phyloP scores from a whole-genome alignment of 2,113 vertebrate species.

The Phylloscopus trochiloides region DNA sequence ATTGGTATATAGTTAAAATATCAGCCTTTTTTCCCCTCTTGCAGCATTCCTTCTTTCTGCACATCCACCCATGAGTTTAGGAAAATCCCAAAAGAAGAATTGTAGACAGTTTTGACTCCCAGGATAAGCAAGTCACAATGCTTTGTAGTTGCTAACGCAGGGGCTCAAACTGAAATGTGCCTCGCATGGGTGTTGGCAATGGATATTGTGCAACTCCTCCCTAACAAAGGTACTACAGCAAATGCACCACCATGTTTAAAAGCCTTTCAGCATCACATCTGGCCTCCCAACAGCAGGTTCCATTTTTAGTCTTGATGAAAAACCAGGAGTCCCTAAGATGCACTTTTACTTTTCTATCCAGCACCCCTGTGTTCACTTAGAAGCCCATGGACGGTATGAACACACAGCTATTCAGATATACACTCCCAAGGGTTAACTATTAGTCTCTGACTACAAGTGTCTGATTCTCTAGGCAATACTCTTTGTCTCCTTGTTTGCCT shows the following conservation, averaged over 20 bases:
- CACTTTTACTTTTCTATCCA: not conserved
- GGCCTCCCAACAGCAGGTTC: not conserved
- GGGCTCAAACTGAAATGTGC: not conserved
- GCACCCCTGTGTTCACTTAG: not conserved
- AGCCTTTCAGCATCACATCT: not conserved
- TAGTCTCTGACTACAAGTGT: not conserved
- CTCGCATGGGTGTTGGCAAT: fast-evolving
- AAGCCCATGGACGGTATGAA: not conserved
- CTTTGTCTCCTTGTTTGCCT: not conserved
- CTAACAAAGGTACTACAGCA: fast-evolving
- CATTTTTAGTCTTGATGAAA: not conserved
- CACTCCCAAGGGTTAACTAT: not conserved
- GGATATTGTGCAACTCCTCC: fast-evolving
- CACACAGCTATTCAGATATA: not conserved
- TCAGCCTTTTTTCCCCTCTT: not conserved
- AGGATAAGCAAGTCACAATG: not conserved
- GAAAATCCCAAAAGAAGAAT: not conserved
- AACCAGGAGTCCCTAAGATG: not conserved
- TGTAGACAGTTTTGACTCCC: not conserved
- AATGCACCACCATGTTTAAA: not conserved
- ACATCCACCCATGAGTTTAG: not conserved
- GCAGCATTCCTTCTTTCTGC: not conserved
- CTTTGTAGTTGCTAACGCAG: not conserved
- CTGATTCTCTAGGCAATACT: not conserved
- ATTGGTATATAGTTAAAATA: not conserved